Evolutionary conservation across 2,888 invertebrate genomes (phyloP).

Genomic region (Pristionchus mayeri): DNA sequence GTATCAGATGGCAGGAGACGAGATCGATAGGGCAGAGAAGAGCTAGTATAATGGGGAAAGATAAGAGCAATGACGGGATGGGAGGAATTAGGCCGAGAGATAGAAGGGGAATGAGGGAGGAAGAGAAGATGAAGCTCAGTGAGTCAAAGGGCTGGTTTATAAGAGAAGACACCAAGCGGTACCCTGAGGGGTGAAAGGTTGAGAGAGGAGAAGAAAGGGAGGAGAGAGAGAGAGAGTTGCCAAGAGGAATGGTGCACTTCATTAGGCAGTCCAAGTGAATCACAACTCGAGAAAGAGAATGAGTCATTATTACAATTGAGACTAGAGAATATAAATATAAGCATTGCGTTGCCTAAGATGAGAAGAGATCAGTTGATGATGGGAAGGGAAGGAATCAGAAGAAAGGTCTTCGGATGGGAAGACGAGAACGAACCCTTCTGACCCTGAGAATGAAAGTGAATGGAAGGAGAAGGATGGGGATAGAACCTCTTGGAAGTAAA

Average conservation of each 20-base stretch:
- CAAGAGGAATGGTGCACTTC: constrained; percentile 35
- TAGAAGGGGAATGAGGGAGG: constrained; percentile 14
- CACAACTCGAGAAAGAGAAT: constrained; percentile 31
- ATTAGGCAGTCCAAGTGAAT: constrained; percentile 37
- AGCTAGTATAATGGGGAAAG: not conserved
- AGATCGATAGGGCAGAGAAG: constrained; percentile 39
- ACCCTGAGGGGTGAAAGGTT: constrained; percentile 40
- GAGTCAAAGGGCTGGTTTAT: constrained; percentile 34
- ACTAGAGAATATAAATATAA: constrained; percentile 17
- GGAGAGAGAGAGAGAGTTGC: not conserved
- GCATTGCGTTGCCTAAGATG: not conserved
- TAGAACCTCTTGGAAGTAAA: not conserved
- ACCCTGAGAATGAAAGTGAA: not conserved
- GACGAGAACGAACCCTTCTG: constrained; percentile 28
- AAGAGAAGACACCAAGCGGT: constrained; percentile 2
- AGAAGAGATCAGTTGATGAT: not conserved
- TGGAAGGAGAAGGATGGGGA: not conserved
- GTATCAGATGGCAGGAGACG: not conserved
- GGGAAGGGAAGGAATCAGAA: not conserved
- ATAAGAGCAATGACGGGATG: constrained; percentile 21
- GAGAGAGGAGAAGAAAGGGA: constrained; percentile 33
- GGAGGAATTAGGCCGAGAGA: constrained; percentile 23
- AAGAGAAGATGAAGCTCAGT: constrained; percentile 12
- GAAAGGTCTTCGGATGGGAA: not conserved
- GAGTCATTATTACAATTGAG: constrained; percentile 32